Evolutionary conservation across 2,797 vertebrate species (phyloP).

Genomic region (Podarcis siculus): DNA sequence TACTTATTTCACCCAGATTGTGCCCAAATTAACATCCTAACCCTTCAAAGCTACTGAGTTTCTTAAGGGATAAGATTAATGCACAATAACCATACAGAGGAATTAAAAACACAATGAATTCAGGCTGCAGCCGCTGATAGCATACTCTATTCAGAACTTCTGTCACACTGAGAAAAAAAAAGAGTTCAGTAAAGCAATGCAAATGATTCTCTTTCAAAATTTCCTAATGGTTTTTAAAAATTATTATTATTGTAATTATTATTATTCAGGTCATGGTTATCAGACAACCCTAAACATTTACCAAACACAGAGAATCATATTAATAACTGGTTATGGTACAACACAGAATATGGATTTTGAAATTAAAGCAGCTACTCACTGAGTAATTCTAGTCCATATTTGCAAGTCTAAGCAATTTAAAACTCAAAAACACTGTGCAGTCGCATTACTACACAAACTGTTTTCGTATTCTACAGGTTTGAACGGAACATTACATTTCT

Average conservation of each 20-base stretch:
- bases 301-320: too few relatives aligned
- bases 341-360: neutral
- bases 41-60: slow-evolving; percentile 65
- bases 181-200: neutral
- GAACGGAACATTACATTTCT: neutral
- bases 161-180: neutral
- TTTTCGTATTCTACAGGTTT: neutral
- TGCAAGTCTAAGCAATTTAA: neutral
- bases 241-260: neutral
- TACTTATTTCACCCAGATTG: slow-evolving; percentile 66
- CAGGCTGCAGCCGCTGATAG: slow-evolving; percentile 32
- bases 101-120: slow-evolving; percentile 64
- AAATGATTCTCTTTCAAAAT: neutral
- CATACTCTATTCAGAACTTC: slow-evolving; percentile 28
- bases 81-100: slow-evolving; percentile 68
- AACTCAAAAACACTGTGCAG: neutral
- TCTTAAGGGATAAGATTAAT: slow-evolving; percentile 65
- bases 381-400: neutral
- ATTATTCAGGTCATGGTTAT: too few relatives aligned
- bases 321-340: neutral
- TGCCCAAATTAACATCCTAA: slow-evolving; percentile 44
- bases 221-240: too few relatives aligned
- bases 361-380: neutral
- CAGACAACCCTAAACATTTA: too few relatives aligned
- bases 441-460: neutral